Evolutionary conservation across 2,888 invertebrate species (phyloP), one percentile per base, ranked within the genome.

Genomic region (Muschampia plurimacula): DNA sequence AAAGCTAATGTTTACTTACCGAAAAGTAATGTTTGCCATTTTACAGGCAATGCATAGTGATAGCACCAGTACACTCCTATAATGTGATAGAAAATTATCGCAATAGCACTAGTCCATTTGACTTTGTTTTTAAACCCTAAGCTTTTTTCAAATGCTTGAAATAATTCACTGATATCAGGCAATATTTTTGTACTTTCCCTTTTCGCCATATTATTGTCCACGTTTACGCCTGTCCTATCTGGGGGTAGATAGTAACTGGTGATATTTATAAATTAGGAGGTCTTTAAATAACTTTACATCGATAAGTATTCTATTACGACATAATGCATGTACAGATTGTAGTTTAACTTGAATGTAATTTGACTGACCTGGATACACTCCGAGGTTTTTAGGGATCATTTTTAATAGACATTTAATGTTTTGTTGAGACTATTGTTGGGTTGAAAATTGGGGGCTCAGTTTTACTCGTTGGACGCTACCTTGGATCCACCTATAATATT

Each of bases 111-210:
- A 0, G 82, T 76, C 93, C 93, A 94, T 83, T 94, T 94, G 76
- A 94, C 88, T 12, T 92, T 90, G 82, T 93, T 94, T 84, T 91
- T 83, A 76, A 90, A 92, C 2, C 90, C 90, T 67, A 93, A 83
- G 77, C 79, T 84, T 78, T 92, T 92, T 79, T 92, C 91, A 41
- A 92, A 86, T 63, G 79, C 75, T 63, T 83, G 83, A 69, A 92
- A 84, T 78, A 84, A 81, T 84, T 86, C 86, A 84, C 85, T 84
- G n/a, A 89, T 73, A 66, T 84, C 82, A 52, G 78, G 76, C 15
- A 79, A 76, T 0, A 77, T 71, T 76, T 77, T 84, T 69, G 77
- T 80, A 76, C n/a, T 44, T 72, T 83, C 79, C 66, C 77, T 75
- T 74, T 80, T 81, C 72, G 81, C 83, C 80, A 85, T 86, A 62